Evolutionary conservation across 2,888 invertebrate species (phyloP).

Genomic region (Rambutsinella grinnellia): DNA sequence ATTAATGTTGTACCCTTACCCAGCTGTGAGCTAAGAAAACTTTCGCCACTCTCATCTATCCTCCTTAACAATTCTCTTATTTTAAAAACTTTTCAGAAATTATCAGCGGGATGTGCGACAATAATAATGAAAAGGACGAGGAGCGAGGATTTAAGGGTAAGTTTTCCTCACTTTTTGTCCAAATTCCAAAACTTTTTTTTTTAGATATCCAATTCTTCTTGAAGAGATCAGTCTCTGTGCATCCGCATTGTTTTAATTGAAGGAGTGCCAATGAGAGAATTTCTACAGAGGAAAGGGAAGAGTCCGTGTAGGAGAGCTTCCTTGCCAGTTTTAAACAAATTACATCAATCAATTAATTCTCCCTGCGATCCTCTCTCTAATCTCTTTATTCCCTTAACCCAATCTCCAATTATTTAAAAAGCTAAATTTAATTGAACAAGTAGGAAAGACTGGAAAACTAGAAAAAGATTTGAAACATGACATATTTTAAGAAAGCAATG

Average conservation of each 20-base stretch:
- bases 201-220: neutral
- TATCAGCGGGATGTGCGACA: conserved; percentile 81
- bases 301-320: conserved; percentile 17
- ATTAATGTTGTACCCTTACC: conserved; percentile 54
- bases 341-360: conserved; percentile 45
- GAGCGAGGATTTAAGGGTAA: conserved; percentile 83
- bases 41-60: conserved; percentile 53
- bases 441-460: too few relatives aligned
- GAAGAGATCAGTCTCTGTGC: neutral
- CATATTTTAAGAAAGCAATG: neutral
- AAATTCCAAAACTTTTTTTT: neutral
- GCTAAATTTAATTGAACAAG: too few relatives aligned
- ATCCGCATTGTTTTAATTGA: conserved; percentile 28
- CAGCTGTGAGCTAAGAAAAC: neutral
- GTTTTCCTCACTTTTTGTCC: conserved; percentile 56
- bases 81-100: conserved; percentile 76
- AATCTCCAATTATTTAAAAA: too few relatives aligned
- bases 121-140: conserved; percentile 77
- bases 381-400: too few relatives aligned
- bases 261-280: conserved; percentile 45
- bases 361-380: neutral
- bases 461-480: too few relatives aligned
- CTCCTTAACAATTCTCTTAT: conserved; percentile 39
- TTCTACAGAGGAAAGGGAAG: conserved; percentile 9
- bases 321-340: conserved; percentile 44